phyloP scores from a whole-genome alignment of 2,888 invertebrate species.

The Arenicola marina region DNA sequence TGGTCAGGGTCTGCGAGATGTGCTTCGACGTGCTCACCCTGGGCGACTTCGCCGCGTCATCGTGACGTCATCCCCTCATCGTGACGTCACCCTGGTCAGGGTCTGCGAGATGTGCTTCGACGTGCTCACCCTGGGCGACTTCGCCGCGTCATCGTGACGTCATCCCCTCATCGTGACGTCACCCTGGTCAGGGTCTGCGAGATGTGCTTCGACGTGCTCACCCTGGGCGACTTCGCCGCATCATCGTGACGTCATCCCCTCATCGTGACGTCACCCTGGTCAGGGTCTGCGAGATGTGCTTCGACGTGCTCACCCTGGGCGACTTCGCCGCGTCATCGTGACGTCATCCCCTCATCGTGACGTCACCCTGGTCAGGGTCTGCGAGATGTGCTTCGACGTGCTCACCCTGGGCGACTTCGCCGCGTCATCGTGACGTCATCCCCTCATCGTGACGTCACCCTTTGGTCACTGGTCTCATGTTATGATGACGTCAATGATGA shows the following conservation, averaged over 20 bases:
- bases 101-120: constrained; percentile 93
- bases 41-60: constrained; percentile 33
- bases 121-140: constrained; percentile 68
- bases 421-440: too few species aligned
- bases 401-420: constrained; percentile 63
- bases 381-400: constrained; percentile 90
- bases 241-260: too few species aligned
- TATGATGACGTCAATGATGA: too few species aligned
- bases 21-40: constrained; percentile 84
- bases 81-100: too few species aligned
- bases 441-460: too few species aligned
- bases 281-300: constrained; percentile 89
- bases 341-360: too few species aligned
- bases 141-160: neutral
- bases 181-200: constrained; percentile 91
- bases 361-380: constrained; percentile 92
- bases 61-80: too few species aligned
- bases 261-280: too few species aligned
- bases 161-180: too few species aligned
- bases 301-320: constrained; percentile 75
- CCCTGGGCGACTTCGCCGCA: constrained; percentile 44
- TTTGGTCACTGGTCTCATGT: too few species aligned
- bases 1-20: constrained; percentile 88
- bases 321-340: neutral
- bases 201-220: constrained; percentile 87